Percentiles rank a stretch among this genome's conserved stretches.
Conservation (phyloP, 2,888 invertebrate species). For the Camptogramma bilineatum region DNA sequence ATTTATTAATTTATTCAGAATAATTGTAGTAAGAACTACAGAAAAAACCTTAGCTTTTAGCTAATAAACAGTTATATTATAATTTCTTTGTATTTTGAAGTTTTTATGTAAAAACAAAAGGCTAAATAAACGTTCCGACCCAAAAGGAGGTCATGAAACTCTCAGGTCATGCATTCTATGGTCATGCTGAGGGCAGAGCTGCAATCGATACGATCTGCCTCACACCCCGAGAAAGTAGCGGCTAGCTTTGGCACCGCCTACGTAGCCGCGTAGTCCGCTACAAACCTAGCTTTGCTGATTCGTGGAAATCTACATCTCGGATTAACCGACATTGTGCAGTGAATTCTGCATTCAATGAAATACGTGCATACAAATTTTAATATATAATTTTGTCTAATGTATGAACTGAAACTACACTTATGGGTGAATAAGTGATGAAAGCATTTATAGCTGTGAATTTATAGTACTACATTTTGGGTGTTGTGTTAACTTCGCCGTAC, state of each 20-base stretch:
- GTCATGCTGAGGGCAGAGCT: slow-evolving; percentile 55
- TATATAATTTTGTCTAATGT: no score
- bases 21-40: no score
- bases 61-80: no score
- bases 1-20: no score
- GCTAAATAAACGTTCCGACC: slow-evolving; percentile 5
- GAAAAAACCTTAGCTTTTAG: no score
- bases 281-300: slow-evolving; percentile 43
- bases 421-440: no score
- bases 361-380: neutral
- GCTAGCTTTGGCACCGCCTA: slow-evolving; percentile 70
- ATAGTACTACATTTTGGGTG: no score
- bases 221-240: slow-evolving; percentile 63
- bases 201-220: slow-evolving; percentile 67
- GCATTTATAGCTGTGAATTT: no score
- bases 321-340: slow-evolving; percentile 20
- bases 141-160: slow-evolving; percentile 49
- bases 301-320: slow-evolving; percentile 42
- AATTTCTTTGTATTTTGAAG: neutral
- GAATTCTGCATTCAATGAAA: slow-evolving; percentile 9
- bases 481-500: no score
- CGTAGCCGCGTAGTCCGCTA: slow-evolving; percentile 54
- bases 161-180: slow-evolving; percentile 44
- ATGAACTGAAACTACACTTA: no score
- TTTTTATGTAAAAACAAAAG: neutral